Evolutionary conservation across 2,888 invertebrate species (phyloP).

Genomic region (Linnaemya vulpina): DNA sequence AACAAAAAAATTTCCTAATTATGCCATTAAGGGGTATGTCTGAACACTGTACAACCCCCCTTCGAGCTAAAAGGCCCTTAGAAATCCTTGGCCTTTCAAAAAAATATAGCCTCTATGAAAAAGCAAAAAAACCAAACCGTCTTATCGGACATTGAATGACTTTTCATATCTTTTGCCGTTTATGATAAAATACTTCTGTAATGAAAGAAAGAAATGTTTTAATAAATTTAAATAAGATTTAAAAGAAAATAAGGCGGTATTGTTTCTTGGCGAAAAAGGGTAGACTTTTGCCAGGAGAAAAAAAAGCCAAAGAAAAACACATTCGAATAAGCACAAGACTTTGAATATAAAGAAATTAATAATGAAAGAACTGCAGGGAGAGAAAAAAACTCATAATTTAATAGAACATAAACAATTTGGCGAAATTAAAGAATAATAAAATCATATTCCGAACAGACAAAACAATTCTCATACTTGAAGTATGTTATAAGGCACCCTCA

Average conservation of each 20-base stretch:
- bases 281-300: conserved; percentile 39
- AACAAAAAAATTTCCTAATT: too few relatives aligned
- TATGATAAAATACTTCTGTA: conserved; percentile 38
- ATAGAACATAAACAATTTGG: conserved; percentile 82
- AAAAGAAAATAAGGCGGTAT: conserved; percentile 52
- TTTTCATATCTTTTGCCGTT: conserved; percentile 59
- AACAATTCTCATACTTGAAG: conserved; percentile 55
- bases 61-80: background rate
- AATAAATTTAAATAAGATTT: conserved; percentile 63
- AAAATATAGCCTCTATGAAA: background rate
- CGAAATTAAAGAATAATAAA: conserved; percentile 82
- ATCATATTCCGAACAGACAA: conserved; percentile 58
- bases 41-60: too few relatives aligned
- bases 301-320: conserved; percentile 34
- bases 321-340: conserved; percentile 50
- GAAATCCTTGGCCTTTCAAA: background rate
- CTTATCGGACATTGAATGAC: conserved; percentile 61
- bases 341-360: conserved; percentile 55
- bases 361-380: conserved; percentile 69
- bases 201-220: conserved; percentile 32
- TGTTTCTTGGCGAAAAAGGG: conserved; percentile 37
- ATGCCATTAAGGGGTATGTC: too few relatives aligned
- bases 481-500: background rate
- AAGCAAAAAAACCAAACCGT: background rate
- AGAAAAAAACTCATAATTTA: conserved; percentile 78